Base-by-base conservation (phyloP, 2,888 invertebrate genomes). In the Acheta domesticus region DNA sequence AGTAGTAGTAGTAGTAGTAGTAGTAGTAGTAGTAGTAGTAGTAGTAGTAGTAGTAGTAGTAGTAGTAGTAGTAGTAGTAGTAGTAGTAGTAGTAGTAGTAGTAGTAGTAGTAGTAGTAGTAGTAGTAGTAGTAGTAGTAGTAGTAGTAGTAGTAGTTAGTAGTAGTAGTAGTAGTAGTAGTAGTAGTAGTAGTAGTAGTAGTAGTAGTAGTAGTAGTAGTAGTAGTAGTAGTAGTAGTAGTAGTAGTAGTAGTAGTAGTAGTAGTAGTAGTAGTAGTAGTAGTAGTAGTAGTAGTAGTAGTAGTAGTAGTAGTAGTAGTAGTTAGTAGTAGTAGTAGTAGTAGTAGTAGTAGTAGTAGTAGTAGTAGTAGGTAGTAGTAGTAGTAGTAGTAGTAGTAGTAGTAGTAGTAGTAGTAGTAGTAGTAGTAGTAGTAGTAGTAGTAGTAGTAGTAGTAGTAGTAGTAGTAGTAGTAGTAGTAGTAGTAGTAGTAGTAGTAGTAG, bases 131-230 rank as follows among this genome's bases (percentile, higher is more conserved):
- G 80, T 77, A 77, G 76, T 76, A 50, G 80, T 80, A 77, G 80
- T 80, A 77, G 80, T 80, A 21, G 79, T 80, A 77, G 81, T 81
- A 48, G 81, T 79, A n/a, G n/a, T n/a, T n/a, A n/a, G n/a, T n/a
- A n/a, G n/a, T n/a, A n/a, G n/a, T n/a, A n/a, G n/a, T n/a, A 77
- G 80, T 80, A 36, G 79, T 80, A 49, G 75, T 76, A 77, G 80
- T 81, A 50, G 80, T 80, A 77, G 80, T 80, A 77, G 80, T 75
- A 77, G 79, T 80, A 77, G 80, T 80, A 49, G 76, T 80, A 77
- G 80, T 75, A 79, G 75, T 78, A 76, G 77, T 49, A 23, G 79
- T 79, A 49, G 79, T 79, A 49, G 79, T 79, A 49, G 79, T 79
- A 49, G 79, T 79, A 49, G 79, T 79, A 49, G 79, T 79, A 49